These are phyloP conservation scores for Novumbra hubbsi DNA, from an alignment of 2,797 vertebrate genomes.

Conservation along the genomic window DNA sequence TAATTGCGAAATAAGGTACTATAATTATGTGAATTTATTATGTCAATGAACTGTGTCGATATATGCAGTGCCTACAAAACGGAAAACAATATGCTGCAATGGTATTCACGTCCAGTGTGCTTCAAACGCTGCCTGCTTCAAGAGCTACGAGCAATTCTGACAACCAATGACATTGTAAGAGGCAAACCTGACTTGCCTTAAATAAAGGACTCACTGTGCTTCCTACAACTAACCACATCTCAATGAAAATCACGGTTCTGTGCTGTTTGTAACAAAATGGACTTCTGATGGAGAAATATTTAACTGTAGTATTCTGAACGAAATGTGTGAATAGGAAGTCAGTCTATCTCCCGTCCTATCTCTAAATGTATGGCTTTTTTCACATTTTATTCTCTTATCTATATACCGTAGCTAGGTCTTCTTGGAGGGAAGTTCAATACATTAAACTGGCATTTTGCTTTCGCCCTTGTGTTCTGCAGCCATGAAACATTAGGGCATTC, in stretches of 20 bases:
- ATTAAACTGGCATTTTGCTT: neutral
- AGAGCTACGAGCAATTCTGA: slow-evolving; percentile 1
- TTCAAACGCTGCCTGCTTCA: slow-evolving; percentile 14
- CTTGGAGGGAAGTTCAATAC: neutral
- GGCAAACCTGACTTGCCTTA: neutral
- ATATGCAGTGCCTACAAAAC: slow-evolving; percentile 40
- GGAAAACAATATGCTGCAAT: slow-evolving; percentile 44
- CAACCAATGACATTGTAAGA: neutral
- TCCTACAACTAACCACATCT: slow-evolving; percentile 4
- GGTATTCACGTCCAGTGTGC: slow-evolving; percentile 46
- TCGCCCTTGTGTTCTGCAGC: neutral
- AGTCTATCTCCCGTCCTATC: slow-evolving; percentile 10
- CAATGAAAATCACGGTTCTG: neutral
- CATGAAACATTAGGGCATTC: neutral
- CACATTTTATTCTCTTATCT: neutral
- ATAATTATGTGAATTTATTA: slow-evolving; percentile 54
- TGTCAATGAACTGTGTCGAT: slow-evolving; percentile 62
- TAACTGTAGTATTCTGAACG: neutral
- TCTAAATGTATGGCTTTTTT: neutral
- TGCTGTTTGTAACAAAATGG: neutral
- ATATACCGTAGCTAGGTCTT: neutral
- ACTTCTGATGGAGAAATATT: neutral
- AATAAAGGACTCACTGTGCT: slow-evolving; percentile 1
- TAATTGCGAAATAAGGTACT: slow-evolving; percentile 62
- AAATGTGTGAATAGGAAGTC: neutral